Base-by-base conservation (phyloP, 2,113 vertebrate species). In the Anguilla japonica region DNA sequence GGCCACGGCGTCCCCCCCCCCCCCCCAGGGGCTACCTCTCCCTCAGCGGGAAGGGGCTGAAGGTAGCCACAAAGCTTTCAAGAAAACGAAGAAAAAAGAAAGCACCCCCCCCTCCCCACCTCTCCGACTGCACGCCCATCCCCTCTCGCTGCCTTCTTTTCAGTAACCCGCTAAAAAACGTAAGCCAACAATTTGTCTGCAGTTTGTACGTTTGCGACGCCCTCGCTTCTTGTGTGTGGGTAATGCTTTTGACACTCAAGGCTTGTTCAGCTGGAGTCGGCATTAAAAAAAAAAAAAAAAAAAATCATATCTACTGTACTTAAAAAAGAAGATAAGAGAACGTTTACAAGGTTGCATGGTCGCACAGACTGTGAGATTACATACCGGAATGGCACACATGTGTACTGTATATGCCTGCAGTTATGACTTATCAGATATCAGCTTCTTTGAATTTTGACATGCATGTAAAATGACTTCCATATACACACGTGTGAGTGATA, bases 111-210 rank as follows among this genome's bases (percentile, higher is more conserved):
- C 34, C 29, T 41, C 40, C 50, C 26, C 63, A 6, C 5, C 43
- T 6, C 4, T 9, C 43, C 4, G 43, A 46, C 43, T 46, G 43
- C 43, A 0, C 43, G 50, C 50, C 50, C 50, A 11, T 11, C 50
- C 50, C 50, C 50, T 53, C 50, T 53, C 29, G 11, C 81, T 78
- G 71, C 34, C 75, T 53, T 75, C 57, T 79, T 85, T 46, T 83
- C 26, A 78, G 5, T 63, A 83, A 78, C 29, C 18, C 4, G 40
- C 14, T 41, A 83, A 60, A 82, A 34, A 85, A 82, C 29, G 41
- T 81, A 75, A 82, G 80, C 16, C 41, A 20, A 20, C 83, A 88
- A 85, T 85, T 88, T 82, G 79, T 88, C 87, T 56, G 53, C 43
- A 75, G 43, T 39, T 41, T 82, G 80, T 78, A 34, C 60, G 67